Percentiles rank a stretch among this genome's conserved stretches.
phyloP scores from a whole-genome alignment of 2,888 invertebrate genomes.

The Agrochola litura region DNA sequence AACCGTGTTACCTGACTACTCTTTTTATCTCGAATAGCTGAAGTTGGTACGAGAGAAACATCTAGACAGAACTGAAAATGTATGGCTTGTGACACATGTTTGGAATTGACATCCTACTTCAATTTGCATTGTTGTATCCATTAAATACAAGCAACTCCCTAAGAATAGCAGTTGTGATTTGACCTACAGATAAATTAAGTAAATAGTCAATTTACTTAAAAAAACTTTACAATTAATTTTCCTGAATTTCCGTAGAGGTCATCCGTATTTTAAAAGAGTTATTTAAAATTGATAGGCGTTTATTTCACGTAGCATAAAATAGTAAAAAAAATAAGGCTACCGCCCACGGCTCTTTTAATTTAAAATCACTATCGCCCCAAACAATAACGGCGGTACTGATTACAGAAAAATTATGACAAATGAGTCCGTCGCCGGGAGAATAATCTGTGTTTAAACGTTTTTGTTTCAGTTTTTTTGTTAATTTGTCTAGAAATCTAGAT shows the following conservation, averaged over 20 bases:
- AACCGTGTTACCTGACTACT: background rate
- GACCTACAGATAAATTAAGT: no score
- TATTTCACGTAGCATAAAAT: conserved; percentile 34
- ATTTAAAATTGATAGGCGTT: conserved; percentile 7
- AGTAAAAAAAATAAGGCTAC: conserved; percentile 76
- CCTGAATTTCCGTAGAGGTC: no score
- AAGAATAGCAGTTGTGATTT: no score
- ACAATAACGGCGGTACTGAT: conserved; percentile 74
- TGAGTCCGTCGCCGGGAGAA: conserved; percentile 62
- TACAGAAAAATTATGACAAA: conserved; percentile 76
- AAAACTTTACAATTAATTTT: background rate
- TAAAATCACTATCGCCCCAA: conserved; percentile 81
- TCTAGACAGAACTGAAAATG: background rate
- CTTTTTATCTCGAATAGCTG: background rate
- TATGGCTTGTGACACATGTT: background rate
- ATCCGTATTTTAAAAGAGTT: background rate
- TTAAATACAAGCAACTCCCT: no score
- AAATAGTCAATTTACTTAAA: no score
- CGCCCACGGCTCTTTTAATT: conserved; percentile 85
- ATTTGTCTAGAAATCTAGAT: conserved; percentile 1
- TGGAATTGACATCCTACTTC: background rate
- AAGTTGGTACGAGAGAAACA: background rate
- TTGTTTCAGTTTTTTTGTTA: conserved; percentile 9
- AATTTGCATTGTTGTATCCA: no score
- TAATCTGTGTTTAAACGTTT: conserved; percentile 52